These are phyloP conservation scores for Prionace glauca DNA, from an alignment of 2,797 vertebrate genomes.

Conservation along the genomic window DNA sequence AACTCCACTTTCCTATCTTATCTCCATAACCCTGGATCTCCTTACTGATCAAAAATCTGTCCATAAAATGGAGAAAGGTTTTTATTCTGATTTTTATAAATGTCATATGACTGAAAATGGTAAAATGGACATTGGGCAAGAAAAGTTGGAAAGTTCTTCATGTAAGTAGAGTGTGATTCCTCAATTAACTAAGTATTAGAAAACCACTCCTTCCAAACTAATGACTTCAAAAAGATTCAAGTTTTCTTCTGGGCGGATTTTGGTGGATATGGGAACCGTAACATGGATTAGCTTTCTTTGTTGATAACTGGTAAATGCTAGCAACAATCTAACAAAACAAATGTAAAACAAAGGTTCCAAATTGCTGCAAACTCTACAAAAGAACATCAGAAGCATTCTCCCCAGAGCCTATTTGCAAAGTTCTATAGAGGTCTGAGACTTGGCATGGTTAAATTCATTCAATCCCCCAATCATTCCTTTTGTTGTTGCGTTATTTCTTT, in stretches of 20 bases:
- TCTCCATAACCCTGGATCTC: too few relatives aligned
- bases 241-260: not conserved
- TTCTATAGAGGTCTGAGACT: not conserved
- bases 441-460: constrained; percentile 8
- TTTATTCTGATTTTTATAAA: not conserved
- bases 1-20: too few relatives aligned
- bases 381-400: not conserved
- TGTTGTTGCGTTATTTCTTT: not conserved
- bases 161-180: not conserved
- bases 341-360: not conserved
- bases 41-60: too few relatives aligned
- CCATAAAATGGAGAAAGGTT: not conserved
- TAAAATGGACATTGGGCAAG: not conserved
- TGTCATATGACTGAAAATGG: not conserved
- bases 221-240: not conserved
- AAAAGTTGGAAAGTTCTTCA: not conserved
- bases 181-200: not conserved
- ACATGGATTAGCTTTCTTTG: not conserved
- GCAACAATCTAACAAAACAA: not conserved
- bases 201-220: not conserved
- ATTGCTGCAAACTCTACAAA: not conserved
- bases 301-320: not conserved
- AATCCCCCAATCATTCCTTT: too few relatives aligned
- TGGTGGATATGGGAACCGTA: not conserved
- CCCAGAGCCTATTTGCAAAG: not conserved